These are phyloP conservation scores for Pantherophis alleghaniensis DNA, from an alignment of 2,797 vertebrate species.

Conservation along the genomic window DNA sequence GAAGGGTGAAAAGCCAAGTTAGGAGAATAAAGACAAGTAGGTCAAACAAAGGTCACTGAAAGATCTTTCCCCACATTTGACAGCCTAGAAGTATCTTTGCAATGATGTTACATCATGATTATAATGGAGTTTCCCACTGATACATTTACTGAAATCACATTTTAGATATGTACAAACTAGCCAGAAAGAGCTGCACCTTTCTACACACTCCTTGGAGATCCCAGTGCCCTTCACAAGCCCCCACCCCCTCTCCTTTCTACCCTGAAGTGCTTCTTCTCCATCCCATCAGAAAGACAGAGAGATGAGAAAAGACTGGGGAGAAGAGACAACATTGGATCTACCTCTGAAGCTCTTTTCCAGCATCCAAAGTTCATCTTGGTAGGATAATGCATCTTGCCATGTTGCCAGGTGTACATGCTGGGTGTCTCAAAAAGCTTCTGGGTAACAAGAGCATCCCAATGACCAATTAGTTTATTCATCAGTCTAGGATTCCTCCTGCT, in stretches of 20 bases:
- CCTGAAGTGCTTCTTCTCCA: background rate
- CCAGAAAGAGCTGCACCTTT: background rate
- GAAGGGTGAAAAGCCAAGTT: slow-evolving; percentile 59
- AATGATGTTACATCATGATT: background rate
- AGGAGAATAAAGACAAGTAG: slow-evolving; percentile 21
- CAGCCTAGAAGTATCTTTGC: background rate
- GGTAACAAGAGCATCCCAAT: background rate
- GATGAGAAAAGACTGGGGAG: background rate
- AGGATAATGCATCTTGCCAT: background rate
- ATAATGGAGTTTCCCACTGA: background rate
- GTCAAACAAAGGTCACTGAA: background rate
- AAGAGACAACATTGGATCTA: background rate
- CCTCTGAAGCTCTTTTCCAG: background rate
- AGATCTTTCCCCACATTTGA: background rate
- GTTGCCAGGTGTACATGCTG: background rate
- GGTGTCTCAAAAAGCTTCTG: background rate
- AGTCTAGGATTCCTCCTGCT: background rate
- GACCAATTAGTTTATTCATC: background rate
- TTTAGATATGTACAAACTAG: background rate
- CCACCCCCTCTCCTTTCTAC: background rate
- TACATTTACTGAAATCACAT: background rate
- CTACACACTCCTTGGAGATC: background rate
- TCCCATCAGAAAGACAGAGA: background rate
- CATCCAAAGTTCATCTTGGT: background rate
- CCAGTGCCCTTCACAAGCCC: background rate